Conservation (phyloP, 2,113 vertebrate genomes). For the Sapayoa aenigma region DNA sequence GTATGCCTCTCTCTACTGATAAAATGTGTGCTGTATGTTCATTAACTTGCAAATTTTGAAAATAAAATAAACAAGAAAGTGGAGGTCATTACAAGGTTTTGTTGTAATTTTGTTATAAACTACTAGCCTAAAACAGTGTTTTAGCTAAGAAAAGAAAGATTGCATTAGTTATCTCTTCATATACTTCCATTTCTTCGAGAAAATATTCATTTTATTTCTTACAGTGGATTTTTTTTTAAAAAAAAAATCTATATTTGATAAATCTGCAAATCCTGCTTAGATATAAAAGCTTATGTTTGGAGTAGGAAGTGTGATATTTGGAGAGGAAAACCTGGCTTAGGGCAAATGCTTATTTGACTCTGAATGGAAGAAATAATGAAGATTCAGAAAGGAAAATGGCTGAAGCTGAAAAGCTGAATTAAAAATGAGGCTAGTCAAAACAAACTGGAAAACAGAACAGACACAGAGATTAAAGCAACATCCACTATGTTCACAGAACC, state of each 20-base stretch:
- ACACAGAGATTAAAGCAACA: rapidly evolving
- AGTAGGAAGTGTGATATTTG: not conserved
- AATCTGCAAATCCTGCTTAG: not conserved
- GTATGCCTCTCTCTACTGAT: not conserved
- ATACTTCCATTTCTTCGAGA: not conserved
- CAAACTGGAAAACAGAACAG: not conserved
- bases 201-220: not conserved
- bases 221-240: not conserved
- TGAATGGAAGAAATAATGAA: not conserved
- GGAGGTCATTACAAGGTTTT: not conserved
- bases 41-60: slow-evolving; percentile 40
- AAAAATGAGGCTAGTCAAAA: not conserved
- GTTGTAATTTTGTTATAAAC: not conserved
- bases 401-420: not conserved
- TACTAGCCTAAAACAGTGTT: not conserved
- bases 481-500: not conserved
- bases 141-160: not conserved
- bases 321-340: not conserved
- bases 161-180: not conserved
- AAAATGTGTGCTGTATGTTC: not conserved
- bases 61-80: not conserved
- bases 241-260: not conserved
- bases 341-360: not conserved
- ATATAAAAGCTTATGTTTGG: not conserved
- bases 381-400: not conserved